Conservation (phyloP, 2,113 vertebrate species). For the Canis aureus region DNA sequence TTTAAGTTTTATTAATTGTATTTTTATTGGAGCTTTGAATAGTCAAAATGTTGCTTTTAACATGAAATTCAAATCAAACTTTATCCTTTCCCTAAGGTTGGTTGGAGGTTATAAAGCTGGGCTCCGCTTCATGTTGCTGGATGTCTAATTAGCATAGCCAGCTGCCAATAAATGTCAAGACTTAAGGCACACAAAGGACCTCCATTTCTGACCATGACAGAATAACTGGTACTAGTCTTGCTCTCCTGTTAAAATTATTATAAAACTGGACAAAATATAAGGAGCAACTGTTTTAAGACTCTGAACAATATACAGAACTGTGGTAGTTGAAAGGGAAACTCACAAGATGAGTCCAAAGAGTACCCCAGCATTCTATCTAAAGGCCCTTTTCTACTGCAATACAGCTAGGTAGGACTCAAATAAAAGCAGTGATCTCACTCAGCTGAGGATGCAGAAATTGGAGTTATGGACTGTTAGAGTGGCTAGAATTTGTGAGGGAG, state of each 20-base stretch:
- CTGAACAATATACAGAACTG: neutral
- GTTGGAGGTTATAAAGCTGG: neutral
- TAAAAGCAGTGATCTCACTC: neutral
- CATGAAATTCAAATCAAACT: constrained; percentile 18
- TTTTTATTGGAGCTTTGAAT: constrained; percentile 43
- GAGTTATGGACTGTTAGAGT: neutral
- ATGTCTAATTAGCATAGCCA: neutral
- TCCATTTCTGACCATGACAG: neutral
- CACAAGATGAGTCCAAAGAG: no score
- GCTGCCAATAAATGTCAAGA: neutral
- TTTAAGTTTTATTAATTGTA: neutral
- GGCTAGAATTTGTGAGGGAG: neutral
- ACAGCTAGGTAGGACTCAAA: no score
- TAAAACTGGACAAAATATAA: neutral
- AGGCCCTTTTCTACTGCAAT: neutral
- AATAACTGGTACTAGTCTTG: neutral
- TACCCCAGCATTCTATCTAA: no score
- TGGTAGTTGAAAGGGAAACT: neutral
- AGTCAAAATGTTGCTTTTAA: constrained; percentile 33
- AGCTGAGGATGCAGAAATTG: neutral
- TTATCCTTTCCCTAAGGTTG: neutral
- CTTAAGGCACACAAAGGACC: neutral
- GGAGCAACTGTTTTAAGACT: neutral
- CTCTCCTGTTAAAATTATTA: neutral
- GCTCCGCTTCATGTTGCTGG: neutral